These are phyloP conservation scores for Coregonus clupeaformis DNA, from an alignment of 2,113 vertebrate genomes.

Conservation along the genomic window DNA sequence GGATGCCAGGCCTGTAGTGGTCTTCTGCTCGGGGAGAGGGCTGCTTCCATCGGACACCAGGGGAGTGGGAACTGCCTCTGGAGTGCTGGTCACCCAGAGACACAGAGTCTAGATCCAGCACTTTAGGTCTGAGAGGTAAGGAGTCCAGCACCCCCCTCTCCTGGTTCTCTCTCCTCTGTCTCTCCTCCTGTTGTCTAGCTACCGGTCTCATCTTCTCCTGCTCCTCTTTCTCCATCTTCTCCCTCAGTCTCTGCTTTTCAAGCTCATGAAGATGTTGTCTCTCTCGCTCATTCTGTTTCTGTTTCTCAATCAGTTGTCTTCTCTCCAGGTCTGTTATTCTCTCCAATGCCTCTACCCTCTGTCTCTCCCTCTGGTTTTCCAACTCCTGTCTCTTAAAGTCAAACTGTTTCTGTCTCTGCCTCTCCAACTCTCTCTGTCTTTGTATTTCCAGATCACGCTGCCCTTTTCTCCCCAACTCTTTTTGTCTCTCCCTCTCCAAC, in stretches of 20 bases:
- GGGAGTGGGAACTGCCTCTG: slow-evolving; percentile 26
- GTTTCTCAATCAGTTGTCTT: slow-evolving; percentile 1
- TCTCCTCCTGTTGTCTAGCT: slow-evolving; percentile 62
- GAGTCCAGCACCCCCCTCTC: slow-evolving; percentile 43
- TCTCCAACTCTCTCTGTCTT: slow-evolving; percentile 28
- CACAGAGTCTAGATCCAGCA: slow-evolving; percentile 69
- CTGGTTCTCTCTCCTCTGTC: slow-evolving; percentile 51
- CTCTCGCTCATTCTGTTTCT: neutral
- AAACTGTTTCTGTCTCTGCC: neutral
- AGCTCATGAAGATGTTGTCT: neutral
- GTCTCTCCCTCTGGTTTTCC: slow-evolving; percentile 25
- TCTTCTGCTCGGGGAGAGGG: slow-evolving; percentile 51
- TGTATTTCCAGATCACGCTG: neutral
- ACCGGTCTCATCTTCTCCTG: slow-evolving; percentile 50
- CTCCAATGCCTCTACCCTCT: neutral
- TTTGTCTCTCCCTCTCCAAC: neutral
- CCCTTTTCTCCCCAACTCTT: neutral
- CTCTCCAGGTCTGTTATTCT: slow-evolving; percentile 28
- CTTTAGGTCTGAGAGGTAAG: slow-evolving; percentile 59
- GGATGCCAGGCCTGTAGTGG: slow-evolving; percentile 55
- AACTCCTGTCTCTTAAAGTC: no score
- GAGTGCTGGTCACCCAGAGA: slow-evolving; percentile 41
- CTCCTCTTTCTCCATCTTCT: slow-evolving; percentile 58
- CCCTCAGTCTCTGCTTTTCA: slow-evolving; percentile 48
- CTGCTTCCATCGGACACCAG: slow-evolving; percentile 61